These are phyloP conservation scores for Oconnorella tubifera DNA, from an alignment of 2,888 invertebrate genomes.

Conservation along the genomic window DNA sequence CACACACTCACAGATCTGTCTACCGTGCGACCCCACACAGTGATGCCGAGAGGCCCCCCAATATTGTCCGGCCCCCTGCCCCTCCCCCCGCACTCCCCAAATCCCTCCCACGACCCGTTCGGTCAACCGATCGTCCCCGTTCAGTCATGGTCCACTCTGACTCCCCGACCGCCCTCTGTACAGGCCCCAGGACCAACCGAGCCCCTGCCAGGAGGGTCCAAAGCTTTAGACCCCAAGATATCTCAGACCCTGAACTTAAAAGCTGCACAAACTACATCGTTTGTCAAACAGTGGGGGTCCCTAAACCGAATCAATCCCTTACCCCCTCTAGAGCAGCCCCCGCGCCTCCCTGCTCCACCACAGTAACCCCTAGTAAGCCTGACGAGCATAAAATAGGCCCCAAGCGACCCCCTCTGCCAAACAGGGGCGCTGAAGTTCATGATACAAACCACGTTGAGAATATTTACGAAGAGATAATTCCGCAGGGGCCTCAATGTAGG, in stretches of 20 bases:
- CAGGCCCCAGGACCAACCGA: not conserved
- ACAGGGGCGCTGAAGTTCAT: not conserved
- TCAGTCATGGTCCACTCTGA: not conserved
- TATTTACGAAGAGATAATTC: slow-evolving; percentile 1
- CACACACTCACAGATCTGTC: slow-evolving; percentile 13
- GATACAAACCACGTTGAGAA: not conserved
- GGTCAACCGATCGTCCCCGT: not conserved
- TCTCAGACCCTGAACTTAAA: slow-evolving; percentile 5
- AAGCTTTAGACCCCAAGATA: slow-evolving; percentile 11
- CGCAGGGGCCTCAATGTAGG: not conserved
- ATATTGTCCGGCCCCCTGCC: slow-evolving; percentile 2
- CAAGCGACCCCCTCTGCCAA: slow-evolving; percentile 13
- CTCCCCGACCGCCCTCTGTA: not conserved
- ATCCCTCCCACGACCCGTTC: slow-evolving; percentile 1
- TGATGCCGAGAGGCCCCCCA: slow-evolving; percentile 13
- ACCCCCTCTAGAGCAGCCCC: slow-evolving; percentile 11
- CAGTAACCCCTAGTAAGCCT: not conserved
- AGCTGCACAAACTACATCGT: slow-evolving; percentile 11
- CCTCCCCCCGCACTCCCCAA: slow-evolving; percentile 6
- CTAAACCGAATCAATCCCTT: not conserved
- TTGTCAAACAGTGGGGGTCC: slow-evolving; percentile 5
- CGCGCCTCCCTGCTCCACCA: not conserved
- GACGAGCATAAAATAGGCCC: slow-evolving; percentile 4
- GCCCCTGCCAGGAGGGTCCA: slow-evolving; percentile 1
- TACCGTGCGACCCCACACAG: slow-evolving; percentile 14